Conservation (phyloP, 1,140 invertebrate species). For the Berghia stephanieae region DNA sequence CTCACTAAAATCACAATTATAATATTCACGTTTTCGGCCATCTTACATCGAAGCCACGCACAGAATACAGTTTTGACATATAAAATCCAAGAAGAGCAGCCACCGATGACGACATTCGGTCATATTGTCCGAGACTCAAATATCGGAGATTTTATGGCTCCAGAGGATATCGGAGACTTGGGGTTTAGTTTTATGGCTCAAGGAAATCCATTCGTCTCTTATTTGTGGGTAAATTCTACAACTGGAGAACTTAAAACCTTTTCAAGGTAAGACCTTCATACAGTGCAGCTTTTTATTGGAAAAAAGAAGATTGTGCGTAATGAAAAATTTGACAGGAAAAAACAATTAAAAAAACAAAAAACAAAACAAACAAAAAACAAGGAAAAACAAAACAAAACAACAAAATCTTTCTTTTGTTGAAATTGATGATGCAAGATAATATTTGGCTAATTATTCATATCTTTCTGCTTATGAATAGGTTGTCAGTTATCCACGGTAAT, state of each 20-base stretch:
- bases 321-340: too few relatives aligned
- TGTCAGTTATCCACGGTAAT: too few relatives aligned
- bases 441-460: too few relatives aligned
- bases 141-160: slow-evolving; percentile 35
- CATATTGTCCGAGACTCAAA: slow-evolving; percentile 42
- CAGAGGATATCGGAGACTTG: slow-evolving; percentile 40
- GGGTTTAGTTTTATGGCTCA: slow-evolving; percentile 48
- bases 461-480: too few relatives aligned
- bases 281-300: not conserved
- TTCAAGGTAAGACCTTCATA: slow-evolving; percentile 12
- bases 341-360: not conserved
- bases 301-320: too few relatives aligned
- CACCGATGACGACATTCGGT: slow-evolving; percentile 33
- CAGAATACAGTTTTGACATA: slow-evolving; percentile 36
- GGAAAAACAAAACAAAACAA: too few relatives aligned
- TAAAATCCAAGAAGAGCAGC: slow-evolving; percentile 32
- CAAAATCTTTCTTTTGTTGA: too few relatives aligned
- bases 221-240: slow-evolving; percentile 24
- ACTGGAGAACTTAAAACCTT: slow-evolving; percentile 15
- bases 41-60: too few relatives aligned
- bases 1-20: too few relatives aligned
- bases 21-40: too few relatives aligned
- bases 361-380: not conserved
- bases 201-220: slow-evolving; percentile 29
- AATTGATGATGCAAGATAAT: too few relatives aligned